Conservation (phyloP, 2,888 invertebrate genomes). For the Drosophila putrida region DNA sequence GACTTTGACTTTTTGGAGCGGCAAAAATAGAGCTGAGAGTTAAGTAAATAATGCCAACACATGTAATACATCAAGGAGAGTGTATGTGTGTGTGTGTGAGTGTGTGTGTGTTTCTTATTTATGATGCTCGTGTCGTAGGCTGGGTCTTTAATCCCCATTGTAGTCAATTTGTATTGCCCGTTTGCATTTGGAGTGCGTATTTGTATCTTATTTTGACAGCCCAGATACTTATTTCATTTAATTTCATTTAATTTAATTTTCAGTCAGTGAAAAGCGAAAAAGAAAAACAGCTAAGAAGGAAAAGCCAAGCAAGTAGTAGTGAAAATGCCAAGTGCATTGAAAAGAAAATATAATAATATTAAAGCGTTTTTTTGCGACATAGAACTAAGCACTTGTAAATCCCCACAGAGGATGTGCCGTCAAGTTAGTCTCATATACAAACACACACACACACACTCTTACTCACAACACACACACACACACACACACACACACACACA, state of each 20-base stretch:
- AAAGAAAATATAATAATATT: constrained; percentile 80
- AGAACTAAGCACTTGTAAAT: constrained; percentile 83
- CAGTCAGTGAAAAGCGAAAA: constrained; percentile 43
- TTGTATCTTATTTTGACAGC: constrained; percentile 39
- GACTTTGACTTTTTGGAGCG: constrained; percentile 77
- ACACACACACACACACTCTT: constrained; percentile 73
- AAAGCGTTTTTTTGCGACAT: constrained; percentile 77
- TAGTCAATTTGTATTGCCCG: constrained; percentile 48
- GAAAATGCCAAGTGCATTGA: constrained; percentile 62
- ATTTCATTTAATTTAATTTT: constrained; percentile 70
- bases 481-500: neutral
- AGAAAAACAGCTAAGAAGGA: constrained; percentile 23
- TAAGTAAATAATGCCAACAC: constrained; percentile 80
- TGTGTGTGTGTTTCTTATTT: constrained; percentile 55
- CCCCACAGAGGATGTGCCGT: constrained; percentile 82
- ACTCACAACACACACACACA: constrained; percentile 26
- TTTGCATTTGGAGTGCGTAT: constrained; percentile 21
- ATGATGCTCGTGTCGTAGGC: constrained; percentile 53
- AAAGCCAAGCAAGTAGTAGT: constrained; percentile 23
- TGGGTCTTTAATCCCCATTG: constrained; percentile 42
- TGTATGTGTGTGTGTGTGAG: constrained; percentile 23
- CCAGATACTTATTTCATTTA: constrained; percentile 60
- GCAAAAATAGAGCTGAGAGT: constrained; percentile 73
- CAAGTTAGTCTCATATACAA: constrained; percentile 82
- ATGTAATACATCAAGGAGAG: constrained; percentile 71